Conservation (phyloP, 2,888 invertebrate species). For the Patella pellucida region DNA sequence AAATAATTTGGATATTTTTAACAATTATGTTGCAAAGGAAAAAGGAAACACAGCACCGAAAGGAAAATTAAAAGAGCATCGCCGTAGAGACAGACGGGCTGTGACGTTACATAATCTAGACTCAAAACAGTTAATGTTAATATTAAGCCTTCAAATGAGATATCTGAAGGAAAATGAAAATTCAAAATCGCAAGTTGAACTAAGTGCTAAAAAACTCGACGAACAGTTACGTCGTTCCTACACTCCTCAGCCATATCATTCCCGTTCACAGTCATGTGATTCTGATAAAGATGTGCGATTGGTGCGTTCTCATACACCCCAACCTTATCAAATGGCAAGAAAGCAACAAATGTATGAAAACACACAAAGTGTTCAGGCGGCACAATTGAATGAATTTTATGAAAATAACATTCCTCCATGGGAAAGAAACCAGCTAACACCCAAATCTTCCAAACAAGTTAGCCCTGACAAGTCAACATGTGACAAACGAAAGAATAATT, state of each 20-base stretch:
- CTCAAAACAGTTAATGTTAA: slow-evolving; percentile 57
- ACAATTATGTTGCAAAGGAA: slow-evolving; percentile 34
- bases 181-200: slow-evolving; percentile 37
- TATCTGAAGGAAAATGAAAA: slow-evolving; percentile 57
- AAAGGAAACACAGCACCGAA: slow-evolving; percentile 17
- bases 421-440: neutral
- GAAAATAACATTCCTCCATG: slow-evolving; percentile 3
- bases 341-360: slow-evolving; percentile 15
- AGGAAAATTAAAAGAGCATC: slow-evolving; percentile 54
- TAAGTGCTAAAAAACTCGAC: slow-evolving; percentile 18
- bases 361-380: neutral
- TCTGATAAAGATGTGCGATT: slow-evolving; percentile 39
- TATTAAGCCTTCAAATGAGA: slow-evolving; percentile 58
- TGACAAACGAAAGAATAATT: neutral
- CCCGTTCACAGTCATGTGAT: slow-evolving; percentile 14
- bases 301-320: slow-evolving; percentile 57
- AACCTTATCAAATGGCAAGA: slow-evolving; percentile 41
- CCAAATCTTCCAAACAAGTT: no score
- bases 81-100: slow-evolving; percentile 52
- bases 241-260: slow-evolving; percentile 52
- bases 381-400: slow-evolving; percentile 3
- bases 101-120: slow-evolving; percentile 60
- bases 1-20: slow-evolving; percentile 46
- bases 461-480: neutral
- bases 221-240: slow-evolving; percentile 41